Evolutionary conservation across 2,888 invertebrate genomes (phyloP), one percentile per base, ranked within the genome.

Genomic region (Limnephilus marmoratus): DNA sequence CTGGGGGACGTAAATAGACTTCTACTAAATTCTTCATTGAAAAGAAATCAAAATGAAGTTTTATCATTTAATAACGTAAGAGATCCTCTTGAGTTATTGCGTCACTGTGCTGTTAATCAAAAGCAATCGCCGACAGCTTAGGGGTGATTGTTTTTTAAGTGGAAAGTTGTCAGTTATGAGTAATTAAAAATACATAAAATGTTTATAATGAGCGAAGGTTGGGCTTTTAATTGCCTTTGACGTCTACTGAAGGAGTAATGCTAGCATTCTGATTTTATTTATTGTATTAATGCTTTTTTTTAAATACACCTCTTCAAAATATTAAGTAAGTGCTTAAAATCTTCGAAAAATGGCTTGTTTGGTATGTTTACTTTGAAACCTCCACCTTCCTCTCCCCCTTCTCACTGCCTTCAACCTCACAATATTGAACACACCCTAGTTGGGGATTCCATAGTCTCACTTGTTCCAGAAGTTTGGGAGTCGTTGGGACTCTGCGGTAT

Each of bases 61-160:
- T 24, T 68, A 24, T n/a, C 9, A 7, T 18, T 18, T 15, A n/a
- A 68, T n/a, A n/a, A 68, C 2, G 7, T 53, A 3, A 18, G 3
- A 9, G 24, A 7, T 68, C 68, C 24, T 68, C 68, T 24, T 2
- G 5, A 24, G 24, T n/a, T 68, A 68, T 68, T 68, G n/a, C 24
- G 7, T 68, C 68, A 68, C 24, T 68, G 68, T 37, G 88, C 31
- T 81, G n/a, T 89, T 80, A 68, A 80, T 89, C 88, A 80, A 89
- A 89, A 34, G 80, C 88, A 89, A 89, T 80, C 81, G 88, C 12
- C 37, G 88, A 37, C 31, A 89, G 37, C 80, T 80, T 81, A 24
- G 80, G 34, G 37, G 34, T 49, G 18, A 89, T 80, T 81, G 68
- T n/a, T 80, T 89, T 87, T 89, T 80, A 89, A 89, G 88, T 89